Evolutionary conservation across 1,140 invertebrate species (phyloP).

Genomic region (Musca vetustissima): DNA sequence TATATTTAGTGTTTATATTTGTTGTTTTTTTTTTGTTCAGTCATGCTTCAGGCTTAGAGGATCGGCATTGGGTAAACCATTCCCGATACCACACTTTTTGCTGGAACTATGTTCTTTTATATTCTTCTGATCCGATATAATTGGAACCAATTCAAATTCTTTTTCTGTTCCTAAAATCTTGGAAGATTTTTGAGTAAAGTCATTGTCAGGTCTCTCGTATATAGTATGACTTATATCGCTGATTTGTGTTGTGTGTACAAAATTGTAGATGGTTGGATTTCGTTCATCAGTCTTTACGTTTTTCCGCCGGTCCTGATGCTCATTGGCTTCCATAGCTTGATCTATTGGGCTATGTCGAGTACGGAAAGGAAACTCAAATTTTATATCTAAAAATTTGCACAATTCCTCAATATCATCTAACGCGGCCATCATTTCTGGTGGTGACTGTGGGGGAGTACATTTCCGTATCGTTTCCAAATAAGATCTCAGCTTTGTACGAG

Average conservation of each 20-base stretch:
- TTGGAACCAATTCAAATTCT: slow-evolving; percentile 48
- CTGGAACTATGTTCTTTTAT: no score
- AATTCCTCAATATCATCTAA: slow-evolving; percentile 57
- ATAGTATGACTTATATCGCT: background rate
- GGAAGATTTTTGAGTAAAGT: slow-evolving; percentile 44
- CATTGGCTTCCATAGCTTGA: slow-evolving; percentile 51
- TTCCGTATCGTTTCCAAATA: slow-evolving; percentile 51
- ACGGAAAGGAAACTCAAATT: slow-evolving; percentile 45
- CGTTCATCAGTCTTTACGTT: background rate
- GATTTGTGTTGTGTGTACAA: background rate
- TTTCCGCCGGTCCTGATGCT: slow-evolving; percentile 34
- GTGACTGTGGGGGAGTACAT: slow-evolving; percentile 40
- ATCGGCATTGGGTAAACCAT: slow-evolving; percentile 38
- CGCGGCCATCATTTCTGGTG: slow-evolving; percentile 47
- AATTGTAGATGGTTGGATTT: background rate
- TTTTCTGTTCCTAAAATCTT: slow-evolving; percentile 40
- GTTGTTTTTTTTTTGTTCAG: no score
- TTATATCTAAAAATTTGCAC: slow-evolving; percentile 47
- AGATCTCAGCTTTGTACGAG: slow-evolving; percentile 49
- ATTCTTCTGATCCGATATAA: slow-evolving; percentile 44
- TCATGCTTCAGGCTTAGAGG: background rate
- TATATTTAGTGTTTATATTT: no score
- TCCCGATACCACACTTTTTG: slow-evolving; percentile 22
- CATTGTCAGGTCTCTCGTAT: slow-evolving; percentile 47
- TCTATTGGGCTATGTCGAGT: slow-evolving; percentile 42